A percentile compares a stretch with the other conserved stretches of the same genome.
Evolutionary conservation across 2,888 invertebrate genomes (phyloP).

Genomic region (Heteromurus nitidus): DNA sequence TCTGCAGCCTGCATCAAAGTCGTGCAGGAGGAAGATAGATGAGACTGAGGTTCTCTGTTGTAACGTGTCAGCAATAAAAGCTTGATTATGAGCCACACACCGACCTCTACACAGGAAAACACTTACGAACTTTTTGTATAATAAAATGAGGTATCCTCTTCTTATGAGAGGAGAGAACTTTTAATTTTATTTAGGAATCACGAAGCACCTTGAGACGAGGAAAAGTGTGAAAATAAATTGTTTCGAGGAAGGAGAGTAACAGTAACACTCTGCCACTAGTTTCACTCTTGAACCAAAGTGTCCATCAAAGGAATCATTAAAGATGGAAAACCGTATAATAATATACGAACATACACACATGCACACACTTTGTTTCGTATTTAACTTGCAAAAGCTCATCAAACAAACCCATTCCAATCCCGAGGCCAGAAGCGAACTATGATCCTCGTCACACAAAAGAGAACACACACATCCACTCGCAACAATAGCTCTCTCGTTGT

Average conservation of each 20-base stretch:
- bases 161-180: not conserved
- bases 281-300: too few relatives aligned
- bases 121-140: not conserved
- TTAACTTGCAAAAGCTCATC: not conserved
- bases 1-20: not conserved
- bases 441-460: not conserved
- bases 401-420: too few relatives aligned
- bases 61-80: too few relatives aligned
- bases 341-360: too few relatives aligned
- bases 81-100: not conserved
- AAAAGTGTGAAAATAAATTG: too few relatives aligned
- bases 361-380: not conserved
- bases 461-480: too few relatives aligned
- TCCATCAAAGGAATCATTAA: constrained; percentile 25
- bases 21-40: not conserved
- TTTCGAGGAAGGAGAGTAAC: too few relatives aligned
- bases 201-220: too few relatives aligned
- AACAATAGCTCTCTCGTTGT: too few relatives aligned
- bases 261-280: too few relatives aligned
- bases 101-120: not conserved
- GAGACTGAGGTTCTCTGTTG: too few relatives aligned
- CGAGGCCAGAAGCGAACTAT: not conserved
- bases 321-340: too few relatives aligned
- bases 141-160: constrained; percentile 1
- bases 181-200: constrained; percentile 43